These are phyloP conservation scores for Drosophila azteca DNA, from an alignment of 1,140 invertebrate species.

Conservation along the genomic window DNA sequence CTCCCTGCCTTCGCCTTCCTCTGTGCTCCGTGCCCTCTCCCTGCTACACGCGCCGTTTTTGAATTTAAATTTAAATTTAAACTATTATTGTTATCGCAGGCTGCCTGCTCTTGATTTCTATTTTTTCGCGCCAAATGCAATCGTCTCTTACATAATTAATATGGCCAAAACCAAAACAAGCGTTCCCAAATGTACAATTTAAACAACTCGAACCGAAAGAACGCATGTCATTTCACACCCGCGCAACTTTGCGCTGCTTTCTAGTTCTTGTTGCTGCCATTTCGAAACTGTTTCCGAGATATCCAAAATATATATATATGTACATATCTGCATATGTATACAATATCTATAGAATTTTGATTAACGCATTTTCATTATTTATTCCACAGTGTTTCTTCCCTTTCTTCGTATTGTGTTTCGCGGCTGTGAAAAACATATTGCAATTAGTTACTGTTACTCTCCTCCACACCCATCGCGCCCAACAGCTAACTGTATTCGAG, in stretches of 20 bases:
- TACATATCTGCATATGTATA: no score
- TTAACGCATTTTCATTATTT: conserved; percentile 2
- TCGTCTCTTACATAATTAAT: conserved; percentile 41
- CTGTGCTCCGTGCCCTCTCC: no score
- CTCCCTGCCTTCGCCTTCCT: background rate
- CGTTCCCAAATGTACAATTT: background rate
- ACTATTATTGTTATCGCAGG: conserved; percentile 47
- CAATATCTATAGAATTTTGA: no score
- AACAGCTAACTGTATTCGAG: no score
- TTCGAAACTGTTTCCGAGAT: conserved; percentile 17
- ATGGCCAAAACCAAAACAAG: conserved; percentile 4
- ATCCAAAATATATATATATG: conserved; percentile 1
- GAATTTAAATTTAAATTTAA: conserved; percentile 60
- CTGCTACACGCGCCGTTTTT: conserved; percentile 12
- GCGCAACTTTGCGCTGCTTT: background rate
- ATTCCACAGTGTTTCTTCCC: conserved; percentile 25
- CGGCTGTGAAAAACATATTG: conserved; percentile 7
- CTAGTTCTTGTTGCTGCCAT: conserved; percentile 5
- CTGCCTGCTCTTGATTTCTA: conserved; percentile 9
- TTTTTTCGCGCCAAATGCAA: conserved; percentile 67
- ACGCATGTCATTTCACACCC: conserved; percentile 23
- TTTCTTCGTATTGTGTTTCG: background rate
- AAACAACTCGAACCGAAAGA: background rate
- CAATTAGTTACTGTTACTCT: conserved; percentile 34
- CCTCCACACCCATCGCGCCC: background rate